Conservation (phyloP, 1,140 invertebrate species). For the Bicyclus anynana region DNA sequence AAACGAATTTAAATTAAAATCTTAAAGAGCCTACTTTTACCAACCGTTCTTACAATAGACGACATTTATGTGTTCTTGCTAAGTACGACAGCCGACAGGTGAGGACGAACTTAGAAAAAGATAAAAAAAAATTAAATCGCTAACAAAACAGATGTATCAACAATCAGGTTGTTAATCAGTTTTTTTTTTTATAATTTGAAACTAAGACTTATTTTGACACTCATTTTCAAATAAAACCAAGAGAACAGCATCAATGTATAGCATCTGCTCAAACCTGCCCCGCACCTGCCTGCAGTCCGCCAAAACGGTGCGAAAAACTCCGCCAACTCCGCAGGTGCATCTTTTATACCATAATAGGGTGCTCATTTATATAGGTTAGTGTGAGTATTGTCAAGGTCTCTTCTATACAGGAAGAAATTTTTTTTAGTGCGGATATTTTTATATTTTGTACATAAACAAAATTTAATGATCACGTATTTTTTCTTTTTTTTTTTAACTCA, state of each 20-base stretch:
- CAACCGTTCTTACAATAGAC: too few relatives aligned
- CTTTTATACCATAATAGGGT: neutral
- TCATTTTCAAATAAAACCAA: constrained; percentile 21
- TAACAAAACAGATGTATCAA: too few relatives aligned
- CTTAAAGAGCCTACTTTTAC: too few relatives aligned
- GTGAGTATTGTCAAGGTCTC: neutral
- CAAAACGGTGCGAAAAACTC: neutral
- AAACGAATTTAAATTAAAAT: too few relatives aligned
- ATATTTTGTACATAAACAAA: neutral
- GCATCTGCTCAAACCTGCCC: constrained; percentile 6
- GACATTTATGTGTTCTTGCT: too few relatives aligned
- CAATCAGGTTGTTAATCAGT: too few relatives aligned
- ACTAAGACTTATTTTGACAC: neutral
- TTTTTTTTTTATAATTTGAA: neutral
- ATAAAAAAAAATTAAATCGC: too few relatives aligned
- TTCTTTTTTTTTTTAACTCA: too few relatives aligned
- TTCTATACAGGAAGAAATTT: too few relatives aligned
- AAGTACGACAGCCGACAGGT: too few relatives aligned
- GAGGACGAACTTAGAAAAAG: too few relatives aligned
- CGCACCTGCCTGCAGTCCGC: neutral
- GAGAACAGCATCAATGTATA: constrained; percentile 28
- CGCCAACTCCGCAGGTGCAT: neutral
- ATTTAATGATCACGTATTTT: too few relatives aligned
- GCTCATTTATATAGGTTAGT: neutral
- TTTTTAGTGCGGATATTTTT: neutral